Conservation (phyloP, 2,113 vertebrate genomes). For the Psilopsiagon aymara region DNA sequence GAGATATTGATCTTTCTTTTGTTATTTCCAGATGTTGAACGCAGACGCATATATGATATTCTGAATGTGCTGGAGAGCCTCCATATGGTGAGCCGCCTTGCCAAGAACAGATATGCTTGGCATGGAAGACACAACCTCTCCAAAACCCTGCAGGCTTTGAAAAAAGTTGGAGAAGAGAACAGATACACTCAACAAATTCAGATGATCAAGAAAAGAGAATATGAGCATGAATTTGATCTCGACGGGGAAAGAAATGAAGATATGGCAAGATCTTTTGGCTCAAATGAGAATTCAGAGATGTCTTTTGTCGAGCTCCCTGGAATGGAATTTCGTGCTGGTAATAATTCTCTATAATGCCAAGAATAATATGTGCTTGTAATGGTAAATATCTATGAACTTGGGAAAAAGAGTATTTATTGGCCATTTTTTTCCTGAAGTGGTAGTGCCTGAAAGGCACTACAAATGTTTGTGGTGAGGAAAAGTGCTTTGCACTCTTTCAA, state of each 20-base stretch:
- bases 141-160: slow-evolving; percentile 87
- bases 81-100: slow-evolving; percentile 95
- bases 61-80: slow-evolving; percentile 97
- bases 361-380: not conserved
- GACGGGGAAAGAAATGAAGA: slow-evolving; percentile 79
- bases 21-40: slow-evolving; percentile 83
- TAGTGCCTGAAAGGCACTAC: not conserved
- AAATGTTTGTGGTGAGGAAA: not conserved
- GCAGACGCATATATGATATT: slow-evolving; percentile 94
- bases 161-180: slow-evolving; percentile 85
- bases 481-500: not conserved
- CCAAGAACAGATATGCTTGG: slow-evolving; percentile 94
- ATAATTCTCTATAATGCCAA: slow-evolving; percentile 4
- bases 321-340: slow-evolving; percentile 90
- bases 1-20: not conserved
- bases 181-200: slow-evolving; percentile 88
- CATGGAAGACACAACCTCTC: slow-evolving; percentile 86
- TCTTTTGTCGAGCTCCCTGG: slow-evolving; percentile 89
- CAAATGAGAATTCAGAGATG: slow-evolving; percentile 78
- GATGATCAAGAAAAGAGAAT: slow-evolving; percentile 84
- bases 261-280: slow-evolving; percentile 28
- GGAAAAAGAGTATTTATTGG: not conserved
- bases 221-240: slow-evolving; percentile 77
- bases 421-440: not conserved
- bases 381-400: not conserved